phyloP scores from a whole-genome alignment of 2,797 vertebrate genomes.

The Graptemys geographica region DNA sequence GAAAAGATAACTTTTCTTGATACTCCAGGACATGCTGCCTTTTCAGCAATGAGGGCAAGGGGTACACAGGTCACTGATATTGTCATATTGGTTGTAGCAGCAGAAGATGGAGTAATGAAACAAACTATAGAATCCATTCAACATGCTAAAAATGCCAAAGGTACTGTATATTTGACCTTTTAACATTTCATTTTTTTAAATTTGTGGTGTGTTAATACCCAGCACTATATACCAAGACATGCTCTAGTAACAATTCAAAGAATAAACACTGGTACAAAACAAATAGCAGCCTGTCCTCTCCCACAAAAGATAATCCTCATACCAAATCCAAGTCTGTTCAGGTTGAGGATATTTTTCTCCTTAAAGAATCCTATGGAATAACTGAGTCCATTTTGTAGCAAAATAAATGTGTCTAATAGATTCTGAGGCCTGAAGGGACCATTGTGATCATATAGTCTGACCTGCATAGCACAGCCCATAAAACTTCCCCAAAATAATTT shows the following conservation, averaged over 20 bases:
- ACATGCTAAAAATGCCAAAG: conserved; percentile 89
- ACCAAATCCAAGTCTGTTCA: not conserved
- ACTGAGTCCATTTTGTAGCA: not conserved
- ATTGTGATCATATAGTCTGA: not conserved
- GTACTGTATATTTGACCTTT: conserved; percentile 72
- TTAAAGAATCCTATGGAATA: not conserved
- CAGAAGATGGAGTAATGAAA: conserved; percentile 96
- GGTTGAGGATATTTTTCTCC: not conserved
- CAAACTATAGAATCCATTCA: conserved; percentile 95
- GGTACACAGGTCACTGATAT: conserved; percentile 93
- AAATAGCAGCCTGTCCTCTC: not conserved
- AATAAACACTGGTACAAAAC: accelerated
- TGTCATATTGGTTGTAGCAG: conserved; percentile 92
- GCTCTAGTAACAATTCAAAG: not conserved
- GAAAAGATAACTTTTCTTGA: conserved; percentile 96
- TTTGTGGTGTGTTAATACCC: not conserved
- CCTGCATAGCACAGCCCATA: not conserved
- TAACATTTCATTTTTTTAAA: accelerated
- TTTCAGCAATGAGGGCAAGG: conserved; percentile 93
- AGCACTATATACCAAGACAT: accelerated
- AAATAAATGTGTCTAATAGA: not conserved
- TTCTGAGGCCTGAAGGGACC: not conserved
- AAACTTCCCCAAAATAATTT: not conserved
- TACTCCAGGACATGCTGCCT: conserved; percentile 96
- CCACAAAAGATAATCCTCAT: not conserved